Evolutionary conservation across 2,113 vertebrate species (phyloP).

Genomic region (Gallinago jamesoni): DNA sequence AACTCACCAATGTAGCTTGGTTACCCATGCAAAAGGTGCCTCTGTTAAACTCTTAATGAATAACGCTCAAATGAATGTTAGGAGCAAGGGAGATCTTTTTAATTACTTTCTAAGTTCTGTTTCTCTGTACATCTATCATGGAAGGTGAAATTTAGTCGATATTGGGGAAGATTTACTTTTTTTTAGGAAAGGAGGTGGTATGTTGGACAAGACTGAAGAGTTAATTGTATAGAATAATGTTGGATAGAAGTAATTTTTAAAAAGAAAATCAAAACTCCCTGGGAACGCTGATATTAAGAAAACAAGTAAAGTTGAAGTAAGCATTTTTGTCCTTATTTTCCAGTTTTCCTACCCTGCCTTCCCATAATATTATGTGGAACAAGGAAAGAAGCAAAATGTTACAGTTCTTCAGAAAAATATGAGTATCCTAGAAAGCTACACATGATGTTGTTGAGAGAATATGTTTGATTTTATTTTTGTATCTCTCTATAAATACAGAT

Average conservation of each 20-base stretch:
- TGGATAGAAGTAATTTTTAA: neutral
- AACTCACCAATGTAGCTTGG: neutral
- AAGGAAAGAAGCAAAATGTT: neutral
- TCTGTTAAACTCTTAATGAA: neutral
- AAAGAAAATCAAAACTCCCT: neutral
- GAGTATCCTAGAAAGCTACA: neutral
- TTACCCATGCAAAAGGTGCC: neutral
- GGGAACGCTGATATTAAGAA: neutral
- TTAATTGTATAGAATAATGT: neutral
- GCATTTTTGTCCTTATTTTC: neutral
- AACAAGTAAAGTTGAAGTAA: neutral
- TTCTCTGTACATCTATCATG: neutral
- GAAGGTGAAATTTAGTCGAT: neutral
- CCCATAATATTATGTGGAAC: neutral
- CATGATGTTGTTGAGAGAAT: neutral
- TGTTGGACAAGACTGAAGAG: neutral
- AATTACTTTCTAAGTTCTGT: neutral
- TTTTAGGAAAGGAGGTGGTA: neutral
- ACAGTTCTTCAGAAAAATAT: neutral
- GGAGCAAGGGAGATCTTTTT: neutral
- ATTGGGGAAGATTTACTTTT: neutral
- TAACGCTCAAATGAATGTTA: neutral
- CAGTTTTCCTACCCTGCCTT: neutral
- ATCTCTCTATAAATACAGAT: neutral
- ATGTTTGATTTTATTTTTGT: neutral